Evolutionary conservation across 2,797 vertebrate genomes (phyloP), one percentile per base, ranked within the genome.

Genomic region (Trematomus bernacchii): DNA sequence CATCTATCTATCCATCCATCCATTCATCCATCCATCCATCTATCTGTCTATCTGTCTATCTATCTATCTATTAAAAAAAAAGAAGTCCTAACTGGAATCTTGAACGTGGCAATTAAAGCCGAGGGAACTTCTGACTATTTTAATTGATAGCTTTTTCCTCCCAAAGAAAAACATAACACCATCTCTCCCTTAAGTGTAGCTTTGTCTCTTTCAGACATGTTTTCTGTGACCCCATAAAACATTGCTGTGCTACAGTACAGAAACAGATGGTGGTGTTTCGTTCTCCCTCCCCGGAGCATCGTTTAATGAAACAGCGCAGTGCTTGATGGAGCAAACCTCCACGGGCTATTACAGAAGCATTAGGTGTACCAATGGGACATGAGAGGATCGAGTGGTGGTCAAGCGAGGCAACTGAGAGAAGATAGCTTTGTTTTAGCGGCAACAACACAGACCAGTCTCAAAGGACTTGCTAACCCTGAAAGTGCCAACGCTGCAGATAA

Each of bases 321-420:
- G 59, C 76, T 85, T 76, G 79, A 87, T 84, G 76, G 74, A 90
- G 76, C 43, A 64, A 63, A 60, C 80, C 83, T 82, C 82, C 65
- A 46, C 16, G 30, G 87, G 83, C 80, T 79, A 73, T 77, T 85
- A 80, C 33, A 80, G 75, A 83, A 71, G 71, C 84, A 83, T 87
- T 86, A 79, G 65, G 37, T 86, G 71, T 69, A 85, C 73, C 79
- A 73, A 27, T n/a, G 65, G 78, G 72, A 73, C 64, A 48, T 27
- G 71, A 65, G 75, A 71, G 37, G 65, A 79, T 77, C 58, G 65
- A 86, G 88, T 73, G 65, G 67, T 55, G 75, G 77, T 86, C 78
- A 74, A 60, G 19, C 10, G 18, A 42, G 60, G 74, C 46, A 57
- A 65, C 6, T 12, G 15, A 66, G 64, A 64, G 71, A 61, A 18